phyloP scores from a whole-genome alignment of 2,113 vertebrate species.

The Siniperca knerii region DNA sequence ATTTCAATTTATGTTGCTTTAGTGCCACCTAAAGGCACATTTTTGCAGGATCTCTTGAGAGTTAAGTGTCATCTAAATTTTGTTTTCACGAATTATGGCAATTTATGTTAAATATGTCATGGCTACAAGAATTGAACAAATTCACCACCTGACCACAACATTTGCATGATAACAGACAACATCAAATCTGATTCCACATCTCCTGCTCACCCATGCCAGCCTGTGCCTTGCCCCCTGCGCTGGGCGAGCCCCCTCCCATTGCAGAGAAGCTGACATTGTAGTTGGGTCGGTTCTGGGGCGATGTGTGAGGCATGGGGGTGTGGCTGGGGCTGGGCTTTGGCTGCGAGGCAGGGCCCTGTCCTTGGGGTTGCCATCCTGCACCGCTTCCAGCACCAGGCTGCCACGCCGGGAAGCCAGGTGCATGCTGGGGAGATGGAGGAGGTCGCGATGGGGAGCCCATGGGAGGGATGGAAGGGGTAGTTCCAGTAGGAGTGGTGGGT shows the following conservation, averaged over 20 bases:
- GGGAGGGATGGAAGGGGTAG: conserved; percentile 90
- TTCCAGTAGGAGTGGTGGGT: conserved; percentile 93
- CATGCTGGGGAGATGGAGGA: conserved; percentile 90
- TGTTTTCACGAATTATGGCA: neutral
- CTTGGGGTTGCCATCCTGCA: conserved; percentile 88
- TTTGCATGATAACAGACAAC: neutral
- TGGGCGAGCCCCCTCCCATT: conserved; percentile 85
- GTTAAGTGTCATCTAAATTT: no score
- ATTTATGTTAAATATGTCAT: neutral
- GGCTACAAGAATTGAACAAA: neutral
- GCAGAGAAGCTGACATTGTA: conserved; percentile 95
- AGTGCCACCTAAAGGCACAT: no score
- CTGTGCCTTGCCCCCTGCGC: conserved; percentile 85
- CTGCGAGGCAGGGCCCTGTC: conserved; percentile 69
- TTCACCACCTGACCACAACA: neutral
- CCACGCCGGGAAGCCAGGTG: conserved; percentile 75
- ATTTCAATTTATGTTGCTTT: no score
- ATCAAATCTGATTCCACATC: neutral
- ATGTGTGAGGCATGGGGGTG: conserved; percentile 88
- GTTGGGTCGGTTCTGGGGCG: conserved; percentile 95
- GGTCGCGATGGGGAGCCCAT: conserved; percentile 93
- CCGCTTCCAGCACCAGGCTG: conserved; percentile 64
- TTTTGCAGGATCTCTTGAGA: neutral
- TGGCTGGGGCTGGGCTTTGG: conserved; percentile 84
- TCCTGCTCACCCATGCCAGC: conserved; percentile 85